Evolutionary conservation across 2,888 invertebrate genomes (phyloP), one percentile per base, ranked within the genome.

Genomic region (Exephanes ischioxanthus): DNA sequence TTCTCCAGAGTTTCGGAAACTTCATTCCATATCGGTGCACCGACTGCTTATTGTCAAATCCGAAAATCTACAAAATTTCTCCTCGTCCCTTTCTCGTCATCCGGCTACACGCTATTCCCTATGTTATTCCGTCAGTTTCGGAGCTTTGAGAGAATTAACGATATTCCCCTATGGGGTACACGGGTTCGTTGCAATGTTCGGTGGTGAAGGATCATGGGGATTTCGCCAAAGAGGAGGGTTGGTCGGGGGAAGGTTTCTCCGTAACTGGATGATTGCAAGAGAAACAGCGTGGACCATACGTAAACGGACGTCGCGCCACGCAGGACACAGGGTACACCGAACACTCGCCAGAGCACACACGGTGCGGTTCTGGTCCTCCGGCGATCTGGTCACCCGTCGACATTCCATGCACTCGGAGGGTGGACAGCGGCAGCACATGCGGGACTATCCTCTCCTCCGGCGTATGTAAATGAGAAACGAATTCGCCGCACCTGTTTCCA

Each of bases 391-490:
- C 70, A 48, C 75, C 51, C 81, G 63, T 71, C 61, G 70, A 66
- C 76, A 37, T 71, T 53, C 81, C 37, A 67, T 75, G 19, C 45
- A 73, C 58, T 58, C 41, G 33, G 41, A 26, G 80, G 41, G 61
- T 58, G 68, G 77, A 33, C 55, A 33, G 77, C 66, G 55, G 67
- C 51, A 22, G 33, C 76, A 37, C 80, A 67, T 30, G 61, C 61
- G 41, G 30, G 51, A 22, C 75, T 70, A 58, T 76, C n/a, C 70
- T 77, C 66, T 51, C 26, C 71, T 76, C 61, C 81, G 63, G 66
- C 70, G 82, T 88, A 89, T 90, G 89, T 84, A 90, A 90, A 90
- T 90, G 89, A 89, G 89, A 88, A 90, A 90, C 89, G 89, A 90
- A 90, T 89, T 89, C 80, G 84, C 84, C 71, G 81, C 90, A 90